Conservation (phyloP, 2,888 invertebrate species). For the Ectemnius continuus region DNA sequence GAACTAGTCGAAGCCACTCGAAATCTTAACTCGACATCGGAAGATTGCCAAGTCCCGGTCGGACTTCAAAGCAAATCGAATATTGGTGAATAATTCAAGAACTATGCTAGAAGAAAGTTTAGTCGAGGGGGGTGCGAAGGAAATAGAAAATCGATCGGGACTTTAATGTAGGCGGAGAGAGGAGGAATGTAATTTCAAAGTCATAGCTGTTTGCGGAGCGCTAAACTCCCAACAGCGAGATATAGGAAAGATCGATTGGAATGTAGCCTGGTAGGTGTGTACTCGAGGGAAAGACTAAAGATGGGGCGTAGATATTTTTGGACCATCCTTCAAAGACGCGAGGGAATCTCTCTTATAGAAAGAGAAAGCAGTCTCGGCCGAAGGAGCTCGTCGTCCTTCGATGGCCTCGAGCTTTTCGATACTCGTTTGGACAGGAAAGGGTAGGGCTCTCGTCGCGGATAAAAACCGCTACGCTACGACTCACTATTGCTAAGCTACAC, state of each 20-base stretch:
- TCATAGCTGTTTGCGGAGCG: background rate
- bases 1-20: too few relatives aligned
- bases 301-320: background rate
- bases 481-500: constrained; percentile 75
- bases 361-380: background rate
- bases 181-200: too few relatives aligned
- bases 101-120: too few relatives aligned
- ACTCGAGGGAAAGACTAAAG: background rate
- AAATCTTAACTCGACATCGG: too few relatives aligned
- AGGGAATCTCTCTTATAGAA: background rate
- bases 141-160: background rate
- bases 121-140: background rate
- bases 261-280: background rate
- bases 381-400: background rate
- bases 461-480: constrained; percentile 57
- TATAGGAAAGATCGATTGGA: constrained; percentile 1
- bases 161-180: background rate
- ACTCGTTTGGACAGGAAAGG: constrained; percentile 28
- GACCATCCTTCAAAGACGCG: constrained; percentile 6
- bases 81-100: too few relatives aligned
- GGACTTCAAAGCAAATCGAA: too few relatives aligned
- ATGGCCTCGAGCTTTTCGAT: constrained; percentile 4
- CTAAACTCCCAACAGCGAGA: background rate
- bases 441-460: constrained; percentile 24
- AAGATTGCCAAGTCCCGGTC: too few relatives aligned